Conservation (phyloP, 1,140 invertebrate genomes). For the Neomicropteryx cornuta region DNA sequence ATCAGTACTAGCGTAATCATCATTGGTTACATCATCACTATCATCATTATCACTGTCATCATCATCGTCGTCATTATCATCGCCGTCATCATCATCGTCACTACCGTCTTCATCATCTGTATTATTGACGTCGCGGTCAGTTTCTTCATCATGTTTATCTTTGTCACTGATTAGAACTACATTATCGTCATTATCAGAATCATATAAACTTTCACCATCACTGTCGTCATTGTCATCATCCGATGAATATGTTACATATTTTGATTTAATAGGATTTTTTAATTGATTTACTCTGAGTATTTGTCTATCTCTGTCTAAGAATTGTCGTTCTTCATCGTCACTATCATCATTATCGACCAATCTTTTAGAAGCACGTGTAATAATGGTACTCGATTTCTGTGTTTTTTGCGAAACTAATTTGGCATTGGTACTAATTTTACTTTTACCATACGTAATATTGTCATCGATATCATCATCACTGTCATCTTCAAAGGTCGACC, state of each 20-base stretch:
- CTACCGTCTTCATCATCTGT: constrained; percentile 12
- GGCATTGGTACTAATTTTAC: constrained; percentile 9
- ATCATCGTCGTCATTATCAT: constrained; percentile 9
- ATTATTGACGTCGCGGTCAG: constrained; percentile 13
- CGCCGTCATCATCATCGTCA: constrained; percentile 4
- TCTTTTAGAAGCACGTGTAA: neutral
- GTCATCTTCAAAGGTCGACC: too few relatives aligned
- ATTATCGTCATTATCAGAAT: constrained; percentile 16
- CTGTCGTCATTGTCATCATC: constrained; percentile 4
- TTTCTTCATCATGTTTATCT: constrained; percentile 10
- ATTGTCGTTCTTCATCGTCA: constrained; percentile 8
- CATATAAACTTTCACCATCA: too few relatives aligned
- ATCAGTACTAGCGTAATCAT: constrained; percentile 8
- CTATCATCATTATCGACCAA: constrained; percentile 14
- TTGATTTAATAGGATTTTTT: too few relatives aligned
- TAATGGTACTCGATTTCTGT: neutral
- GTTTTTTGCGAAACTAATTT: constrained; percentile 5
- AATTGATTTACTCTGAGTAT: constrained; percentile 1
- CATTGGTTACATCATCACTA: constrained; percentile 9
- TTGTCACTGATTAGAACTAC: constrained; percentile 15
- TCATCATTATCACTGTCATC: constrained; percentile 11
- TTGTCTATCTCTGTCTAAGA: constrained; percentile 2
- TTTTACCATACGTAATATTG: constrained; percentile 12
- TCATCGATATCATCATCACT: constrained; percentile 13
- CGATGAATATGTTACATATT: neutral